Evolutionary conservation across 2,113 vertebrate genomes (phyloP).

Genomic region (Eurypyga helias): DNA sequence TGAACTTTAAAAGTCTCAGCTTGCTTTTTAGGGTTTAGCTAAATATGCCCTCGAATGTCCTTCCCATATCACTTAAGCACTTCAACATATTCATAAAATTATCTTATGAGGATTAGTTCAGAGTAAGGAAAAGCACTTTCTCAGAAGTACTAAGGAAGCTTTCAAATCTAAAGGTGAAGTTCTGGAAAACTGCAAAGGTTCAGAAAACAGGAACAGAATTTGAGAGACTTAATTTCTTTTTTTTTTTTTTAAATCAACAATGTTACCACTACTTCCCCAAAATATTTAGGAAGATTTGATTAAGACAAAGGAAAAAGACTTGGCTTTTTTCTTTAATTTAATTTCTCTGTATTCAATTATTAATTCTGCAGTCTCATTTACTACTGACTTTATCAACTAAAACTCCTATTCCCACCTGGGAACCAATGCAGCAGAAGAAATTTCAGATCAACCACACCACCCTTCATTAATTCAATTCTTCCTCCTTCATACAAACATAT

Average conservation of each 20-base stretch:
- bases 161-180: not conserved
- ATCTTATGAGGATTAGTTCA: not conserved
- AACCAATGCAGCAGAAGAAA: not conserved
- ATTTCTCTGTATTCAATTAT: not conserved
- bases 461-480: not conserved
- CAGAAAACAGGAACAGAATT: not conserved
- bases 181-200: not conserved
- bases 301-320: not conserved
- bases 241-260: not conserved
- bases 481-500: not conserved
- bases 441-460: not conserved
- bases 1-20: not conserved
- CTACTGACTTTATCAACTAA: not conserved
- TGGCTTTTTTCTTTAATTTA: not conserved
- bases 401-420: not conserved
- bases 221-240: accelerated
- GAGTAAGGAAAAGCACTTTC: not conserved
- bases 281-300: not conserved
- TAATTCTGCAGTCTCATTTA: conserved; percentile 21
- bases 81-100: not conserved
- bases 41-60: not conserved
- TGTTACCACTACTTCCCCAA: not conserved
- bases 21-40: not conserved
- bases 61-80: not conserved
- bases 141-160: not conserved